Conservation (phyloP, 1,140 invertebrate species). For the Rhagoletis zephyria region DNA sequence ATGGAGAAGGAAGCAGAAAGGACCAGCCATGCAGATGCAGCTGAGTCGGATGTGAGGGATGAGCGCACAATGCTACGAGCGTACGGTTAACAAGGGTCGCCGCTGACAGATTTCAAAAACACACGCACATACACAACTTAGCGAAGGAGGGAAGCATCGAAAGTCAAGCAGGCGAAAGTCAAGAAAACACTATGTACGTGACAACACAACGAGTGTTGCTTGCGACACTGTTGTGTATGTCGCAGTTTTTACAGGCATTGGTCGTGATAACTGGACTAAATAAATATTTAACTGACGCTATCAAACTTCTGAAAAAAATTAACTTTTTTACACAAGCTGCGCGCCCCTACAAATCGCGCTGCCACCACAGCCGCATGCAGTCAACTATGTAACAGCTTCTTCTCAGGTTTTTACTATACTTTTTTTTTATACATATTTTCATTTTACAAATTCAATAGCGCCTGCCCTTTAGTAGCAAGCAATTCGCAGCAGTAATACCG, state of each 20-base stretch:
- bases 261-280: not conserved
- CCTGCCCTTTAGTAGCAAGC: not conserved
- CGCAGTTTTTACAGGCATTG: no score
- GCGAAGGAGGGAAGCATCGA: not conserved
- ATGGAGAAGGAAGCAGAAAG: not conserved
- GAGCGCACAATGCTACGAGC: not conserved
- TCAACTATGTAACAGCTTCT: not conserved
- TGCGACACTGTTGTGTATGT: not conserved
- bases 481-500: not conserved
- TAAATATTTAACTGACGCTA: conserved; percentile 41
- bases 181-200: no score
- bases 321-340: no score
- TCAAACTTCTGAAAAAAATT: not conserved
- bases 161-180: no score
- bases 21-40: not conserved
- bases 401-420: not conserved
- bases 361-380: no score
- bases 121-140: not conserved
- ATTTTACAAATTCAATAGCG: not conserved
- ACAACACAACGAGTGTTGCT: not conserved
- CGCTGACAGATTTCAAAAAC: not conserved
- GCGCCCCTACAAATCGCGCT: no score
- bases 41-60: not conserved
- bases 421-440: no score
- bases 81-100: conserved; percentile 19